phyloP scores from a whole-genome alignment of 2,113 vertebrate species.

The Rhipidura dahli region DNA sequence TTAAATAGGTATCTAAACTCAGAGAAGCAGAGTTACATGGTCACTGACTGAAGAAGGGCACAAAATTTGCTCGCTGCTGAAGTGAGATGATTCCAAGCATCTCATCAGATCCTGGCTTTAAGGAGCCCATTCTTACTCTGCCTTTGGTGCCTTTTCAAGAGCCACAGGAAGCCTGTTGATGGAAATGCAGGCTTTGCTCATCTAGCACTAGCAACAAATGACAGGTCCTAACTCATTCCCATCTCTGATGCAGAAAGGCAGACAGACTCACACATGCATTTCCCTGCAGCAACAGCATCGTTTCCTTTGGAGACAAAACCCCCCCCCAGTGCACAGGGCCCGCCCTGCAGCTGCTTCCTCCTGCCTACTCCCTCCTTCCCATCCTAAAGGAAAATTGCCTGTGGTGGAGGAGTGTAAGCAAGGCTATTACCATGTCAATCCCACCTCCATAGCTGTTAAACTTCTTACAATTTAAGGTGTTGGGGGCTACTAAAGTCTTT shows the following conservation, averaged over 20 bases:
- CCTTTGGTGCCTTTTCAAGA: not conserved
- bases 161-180: not conserved
- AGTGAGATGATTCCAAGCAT: not conserved
- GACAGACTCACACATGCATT: not conserved
- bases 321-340: not conserved
- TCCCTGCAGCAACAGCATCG: not conserved
- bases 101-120: not conserved
- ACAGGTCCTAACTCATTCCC: not conserved
- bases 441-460: not conserved
- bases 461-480: not conserved
- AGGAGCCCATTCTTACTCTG: not conserved
- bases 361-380: not conserved
- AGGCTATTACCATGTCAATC: not conserved
- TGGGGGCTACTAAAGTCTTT: not conserved
- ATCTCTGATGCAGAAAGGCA: not conserved
- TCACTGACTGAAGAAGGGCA: not conserved
- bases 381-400: not conserved
- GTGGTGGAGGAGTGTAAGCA: not conserved
- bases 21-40: not conserved
- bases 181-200: not conserved
- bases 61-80: not conserved
- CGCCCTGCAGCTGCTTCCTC: constrained; percentile 44
- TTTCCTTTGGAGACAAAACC: not conserved
- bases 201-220: not conserved
- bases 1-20: not conserved